Base-by-base conservation (phyloP, 2,888 invertebrate species). In the Scotopteryx bipunctaria region DNA sequence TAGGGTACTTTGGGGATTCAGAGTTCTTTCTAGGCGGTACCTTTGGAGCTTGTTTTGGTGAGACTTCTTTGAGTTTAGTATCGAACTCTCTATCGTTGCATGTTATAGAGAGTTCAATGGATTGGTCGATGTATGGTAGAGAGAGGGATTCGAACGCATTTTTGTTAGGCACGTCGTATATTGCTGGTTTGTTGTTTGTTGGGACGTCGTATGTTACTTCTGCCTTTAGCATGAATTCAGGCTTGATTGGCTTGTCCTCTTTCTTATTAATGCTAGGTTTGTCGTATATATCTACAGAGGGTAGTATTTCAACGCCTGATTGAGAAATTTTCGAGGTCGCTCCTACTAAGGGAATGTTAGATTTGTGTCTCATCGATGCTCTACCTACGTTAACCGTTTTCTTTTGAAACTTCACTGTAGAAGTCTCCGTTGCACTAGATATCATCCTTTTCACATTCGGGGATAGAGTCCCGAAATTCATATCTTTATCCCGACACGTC, bases 401-500 rank as follows among this genome's bases (percentile, higher is more conserved):
- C 77, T 86, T 88, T 65, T 87, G 90, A 53, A 84, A 78, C 62
- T 87, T 89, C 57, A 82, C 75, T 55, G 82, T 81, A 31, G 83
- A 86, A 0, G 83, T 78, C 57, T 86, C 86, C 1, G 81, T 73
- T 5, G 92, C 91, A 73, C 92, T 87, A 2, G 92, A 92, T 56
- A 93, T 85, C 82, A 93, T 92, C 58, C 93, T 83, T 72, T 92
- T 93, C 2, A 93, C 93, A 66, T 92, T 92, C 2, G 93, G 92
- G 11, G 93, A 93, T 8, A 93, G 81, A 67, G 91, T 91, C 46
- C 91, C 91, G 68, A 93, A 92, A 35, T 87, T 71, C 46, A 76
- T 65, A 47, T 86, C 71, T 66, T 71, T 72, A 64, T 88, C 88
- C 67, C 77, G 83, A 45, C 83, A 72, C 60, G 80, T 82, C 66